Percentiles rank a stretch among this genome's conserved stretches.
These are phyloP conservation scores for Scyliorhinus canicula DNA, from an alignment of 2,797 vertebrate genomes.

Conservation along the genomic window DNA sequence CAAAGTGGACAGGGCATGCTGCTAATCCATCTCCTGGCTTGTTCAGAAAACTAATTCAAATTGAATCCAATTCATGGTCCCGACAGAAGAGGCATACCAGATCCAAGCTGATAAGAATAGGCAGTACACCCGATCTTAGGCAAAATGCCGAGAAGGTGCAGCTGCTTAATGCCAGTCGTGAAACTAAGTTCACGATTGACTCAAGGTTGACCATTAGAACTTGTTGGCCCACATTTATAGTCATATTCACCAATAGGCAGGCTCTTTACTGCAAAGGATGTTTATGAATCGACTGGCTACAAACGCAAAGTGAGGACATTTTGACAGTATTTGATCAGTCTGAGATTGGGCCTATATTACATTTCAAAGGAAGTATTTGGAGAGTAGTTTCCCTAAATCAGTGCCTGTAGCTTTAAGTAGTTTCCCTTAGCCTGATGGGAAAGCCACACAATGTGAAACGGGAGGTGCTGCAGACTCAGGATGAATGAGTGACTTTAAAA, in stretches of 20 bases:
- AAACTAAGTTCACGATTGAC: not conserved
- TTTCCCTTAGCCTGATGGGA: not conserved
- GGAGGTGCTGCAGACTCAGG: no score
- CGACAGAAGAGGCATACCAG: no score
- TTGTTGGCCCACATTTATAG: no score
- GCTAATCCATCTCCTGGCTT: no score
- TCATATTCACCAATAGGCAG: not conserved
- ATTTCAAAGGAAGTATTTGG: not conserved
- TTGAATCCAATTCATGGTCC: no score
- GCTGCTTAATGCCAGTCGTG: not conserved
- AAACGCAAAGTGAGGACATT: not conserved
- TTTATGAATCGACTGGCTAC: not conserved
- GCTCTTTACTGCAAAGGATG: not conserved
- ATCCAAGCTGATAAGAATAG: no score
- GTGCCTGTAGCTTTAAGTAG: not conserved
- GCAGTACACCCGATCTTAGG: no score
- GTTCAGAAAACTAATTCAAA: no score
- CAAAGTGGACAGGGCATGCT: no score
- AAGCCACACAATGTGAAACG: not conserved
- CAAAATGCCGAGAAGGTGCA: no score
- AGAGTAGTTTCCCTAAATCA: not conserved
- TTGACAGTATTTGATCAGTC: not conserved
- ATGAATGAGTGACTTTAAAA: no score
- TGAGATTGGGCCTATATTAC: not conserved
- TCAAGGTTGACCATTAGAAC: no score